Evolutionary conservation across 2,797 vertebrate species (phyloP), one percentile per base, ranked within the genome.

Genomic region (Myotis pilosus): DNA sequence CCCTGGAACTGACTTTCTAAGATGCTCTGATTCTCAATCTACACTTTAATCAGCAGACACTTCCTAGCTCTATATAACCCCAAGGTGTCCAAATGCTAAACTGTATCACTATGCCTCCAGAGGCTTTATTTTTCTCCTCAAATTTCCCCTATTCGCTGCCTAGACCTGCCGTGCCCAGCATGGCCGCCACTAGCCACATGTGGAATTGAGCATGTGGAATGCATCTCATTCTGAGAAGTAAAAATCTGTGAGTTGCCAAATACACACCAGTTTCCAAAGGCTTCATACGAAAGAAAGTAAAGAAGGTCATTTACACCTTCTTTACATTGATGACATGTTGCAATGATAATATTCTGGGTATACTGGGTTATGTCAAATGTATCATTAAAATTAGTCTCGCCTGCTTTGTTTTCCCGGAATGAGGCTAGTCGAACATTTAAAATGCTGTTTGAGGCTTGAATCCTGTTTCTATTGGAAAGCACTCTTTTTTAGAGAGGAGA

Each of bases 261-360:
- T 5, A 20, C 60, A 41, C 16, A 55, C 12, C 1, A 6, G 41
- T 23, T 60, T n/a, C 36, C 2, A 2, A 60, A 87, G 55, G 28
- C 33, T 12, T 30, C 1, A 0, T 10, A 10, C 1, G 0, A 30
- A 68, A 55, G 30, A 66, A 53, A 4, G 23, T 15, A 8, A 19
- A 49, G 28, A 1, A 36, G 60, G 10, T 23, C 53, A 6, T 4
- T 20, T 11, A 6, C 10, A 8, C 25, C 13, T 62, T 36, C 16
- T 11, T 62, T n/a, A 28, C 4, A 3, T 2, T 13, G n/a, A 33
- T 7, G 8, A 51, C 44, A 16, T 5, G 20, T 1, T 11, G 33
- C n/a, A 22, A 44, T 0, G 10, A 7, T 19, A 51, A 6, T 60
- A 41, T 57, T 41, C 23, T 55, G 60, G 38, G n/a, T 68, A 16